Percentiles rank a stretch among this genome's conserved stretches.
phyloP scores from a whole-genome alignment of 1,140 invertebrate species.

The Drosophila sulfurigaster region DNA sequence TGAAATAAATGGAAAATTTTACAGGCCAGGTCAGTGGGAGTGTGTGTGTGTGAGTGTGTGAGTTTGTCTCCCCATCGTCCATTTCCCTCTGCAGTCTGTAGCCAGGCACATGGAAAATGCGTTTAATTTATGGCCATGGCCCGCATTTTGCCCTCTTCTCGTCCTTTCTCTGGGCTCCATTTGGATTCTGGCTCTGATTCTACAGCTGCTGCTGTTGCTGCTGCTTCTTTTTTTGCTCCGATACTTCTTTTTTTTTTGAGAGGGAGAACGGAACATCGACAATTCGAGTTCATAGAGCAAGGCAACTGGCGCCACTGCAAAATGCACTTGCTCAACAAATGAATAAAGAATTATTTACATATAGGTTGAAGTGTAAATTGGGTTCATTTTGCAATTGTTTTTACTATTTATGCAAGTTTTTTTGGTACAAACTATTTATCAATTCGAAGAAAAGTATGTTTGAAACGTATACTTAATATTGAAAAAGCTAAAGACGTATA shows the following conservation, averaged over 20 bases:
- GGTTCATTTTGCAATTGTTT: background rate
- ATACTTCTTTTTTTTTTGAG: slow-evolving; percentile 25
- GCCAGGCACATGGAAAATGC: slow-evolving; percentile 68
- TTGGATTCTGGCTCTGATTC: slow-evolving; percentile 30
- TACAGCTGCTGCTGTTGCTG: slow-evolving; percentile 4
- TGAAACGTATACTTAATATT: too few species aligned
- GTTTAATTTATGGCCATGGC: slow-evolving; percentile 65
- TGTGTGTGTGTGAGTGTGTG: background rate
- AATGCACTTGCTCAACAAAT: slow-evolving; percentile 39
- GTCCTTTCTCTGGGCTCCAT: slow-evolving; percentile 45
- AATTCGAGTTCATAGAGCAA: slow-evolving; percentile 35
- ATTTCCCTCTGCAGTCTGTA: slow-evolving; percentile 24
- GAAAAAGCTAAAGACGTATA: too few species aligned
- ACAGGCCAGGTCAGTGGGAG: slow-evolving; percentile 21
- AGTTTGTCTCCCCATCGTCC: slow-evolving; percentile 5
- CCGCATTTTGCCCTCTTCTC: slow-evolving; percentile 31
- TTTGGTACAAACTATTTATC: too few species aligned
- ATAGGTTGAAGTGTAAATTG: background rate
- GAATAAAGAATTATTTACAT: slow-evolving; percentile 5
- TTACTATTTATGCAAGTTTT: too few species aligned
- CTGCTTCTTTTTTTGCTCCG: slow-evolving; percentile 14
- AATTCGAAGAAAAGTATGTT: too few species aligned
- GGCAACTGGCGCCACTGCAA: slow-evolving; percentile 69
- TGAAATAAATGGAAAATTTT: slow-evolving; percentile 63
- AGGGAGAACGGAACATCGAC: slow-evolving; percentile 64